These are phyloP conservation scores for Meteorus colon DNA, from an alignment of 2,888 invertebrate species.

Conservation along the genomic window DNA sequence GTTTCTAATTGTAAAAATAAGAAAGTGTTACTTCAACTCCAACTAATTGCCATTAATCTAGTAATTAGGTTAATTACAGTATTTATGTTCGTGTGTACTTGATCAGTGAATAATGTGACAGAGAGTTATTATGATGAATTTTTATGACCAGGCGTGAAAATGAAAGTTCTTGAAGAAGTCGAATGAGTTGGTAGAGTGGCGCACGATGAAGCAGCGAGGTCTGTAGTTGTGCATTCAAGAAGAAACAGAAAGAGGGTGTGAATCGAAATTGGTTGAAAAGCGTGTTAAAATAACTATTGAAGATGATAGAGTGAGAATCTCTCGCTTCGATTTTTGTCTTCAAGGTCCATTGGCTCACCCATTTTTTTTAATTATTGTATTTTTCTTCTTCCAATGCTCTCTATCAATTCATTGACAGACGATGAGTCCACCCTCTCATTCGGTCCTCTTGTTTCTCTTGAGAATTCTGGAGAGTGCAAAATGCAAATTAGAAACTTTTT, in stretches of 20 bases:
- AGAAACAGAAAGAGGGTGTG: neutral
- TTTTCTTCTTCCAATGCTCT: neutral
- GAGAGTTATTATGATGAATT: neutral
- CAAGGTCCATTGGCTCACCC: neutral
- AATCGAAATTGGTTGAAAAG: constrained; percentile 2
- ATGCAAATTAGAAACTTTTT: neutral
- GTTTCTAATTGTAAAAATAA: too few relatives aligned
- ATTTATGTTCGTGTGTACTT: neutral
- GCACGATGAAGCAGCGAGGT: neutral
- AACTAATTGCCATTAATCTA: neutral
- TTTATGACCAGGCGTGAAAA: neutral
- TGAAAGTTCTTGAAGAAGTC: neutral
- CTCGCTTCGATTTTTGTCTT: neutral
- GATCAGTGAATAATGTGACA: neutral
- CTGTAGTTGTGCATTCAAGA: neutral
- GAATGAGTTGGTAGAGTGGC: neutral
- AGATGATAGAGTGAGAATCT: neutral
- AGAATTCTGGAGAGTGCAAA: neutral
- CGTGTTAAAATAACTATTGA: neutral
- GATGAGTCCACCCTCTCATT: neutral
- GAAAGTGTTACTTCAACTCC: neutral
- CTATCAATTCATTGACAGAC: neutral
- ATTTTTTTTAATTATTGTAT: neutral
- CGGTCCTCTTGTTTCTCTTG: neutral
- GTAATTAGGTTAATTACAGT: neutral